phyloP scores from a whole-genome alignment of 2,113 vertebrate genomes.

The Zosterops hypoxanthus region DNA sequence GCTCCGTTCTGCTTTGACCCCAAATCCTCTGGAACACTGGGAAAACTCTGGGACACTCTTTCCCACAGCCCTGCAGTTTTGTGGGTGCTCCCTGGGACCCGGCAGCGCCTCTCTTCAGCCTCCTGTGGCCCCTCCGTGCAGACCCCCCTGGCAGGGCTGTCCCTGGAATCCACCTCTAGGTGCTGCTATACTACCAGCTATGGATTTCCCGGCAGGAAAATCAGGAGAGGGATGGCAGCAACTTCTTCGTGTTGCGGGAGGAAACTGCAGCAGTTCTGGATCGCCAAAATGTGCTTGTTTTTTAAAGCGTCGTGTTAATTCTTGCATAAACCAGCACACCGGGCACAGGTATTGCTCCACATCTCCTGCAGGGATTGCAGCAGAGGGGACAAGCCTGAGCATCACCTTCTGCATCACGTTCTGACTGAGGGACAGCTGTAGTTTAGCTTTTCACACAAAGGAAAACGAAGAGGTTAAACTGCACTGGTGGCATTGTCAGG shows the following conservation, averaged over 20 bases:
- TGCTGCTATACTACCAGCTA: constrained; percentile 56
- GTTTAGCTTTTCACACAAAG: background rate
- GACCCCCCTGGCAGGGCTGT: background rate
- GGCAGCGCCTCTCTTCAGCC: background rate
- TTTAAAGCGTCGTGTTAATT: background rate
- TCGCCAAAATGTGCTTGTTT: background rate
- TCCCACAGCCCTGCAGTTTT: background rate
- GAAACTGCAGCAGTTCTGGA: background rate
- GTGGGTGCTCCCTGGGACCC: background rate
- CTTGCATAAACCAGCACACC: background rate
- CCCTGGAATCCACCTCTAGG: constrained; percentile 38
- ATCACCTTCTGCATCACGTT: fast-evolving
- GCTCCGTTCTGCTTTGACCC: background rate
- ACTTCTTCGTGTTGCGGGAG: background rate
- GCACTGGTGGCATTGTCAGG: background rate
- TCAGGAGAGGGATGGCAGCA: background rate
- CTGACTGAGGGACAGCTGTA: background rate
- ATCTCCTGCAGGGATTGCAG: background rate
- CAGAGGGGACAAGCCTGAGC: background rate
- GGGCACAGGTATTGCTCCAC: background rate
- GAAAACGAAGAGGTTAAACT: background rate
- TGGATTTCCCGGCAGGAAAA: background rate
- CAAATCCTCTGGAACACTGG: background rate
- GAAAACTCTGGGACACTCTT: background rate
- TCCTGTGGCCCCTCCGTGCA: background rate